Conservation (phyloP, 2,113 vertebrate genomes). For the Chaenogobius annularis region DNA sequence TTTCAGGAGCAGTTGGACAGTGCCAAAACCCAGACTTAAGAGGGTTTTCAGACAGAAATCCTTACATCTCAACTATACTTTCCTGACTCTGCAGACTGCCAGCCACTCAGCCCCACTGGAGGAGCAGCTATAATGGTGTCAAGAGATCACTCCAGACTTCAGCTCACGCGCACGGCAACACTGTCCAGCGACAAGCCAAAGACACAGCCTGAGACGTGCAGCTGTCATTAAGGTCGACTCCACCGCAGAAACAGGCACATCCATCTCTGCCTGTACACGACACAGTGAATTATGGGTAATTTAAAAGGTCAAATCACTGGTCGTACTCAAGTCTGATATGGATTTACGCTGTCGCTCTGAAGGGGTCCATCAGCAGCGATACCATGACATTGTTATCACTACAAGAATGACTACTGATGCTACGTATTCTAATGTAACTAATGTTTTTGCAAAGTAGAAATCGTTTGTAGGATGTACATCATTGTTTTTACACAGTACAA, state of each 20-base stretch:
- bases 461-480: background rate
- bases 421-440: background rate
- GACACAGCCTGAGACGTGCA: background rate
- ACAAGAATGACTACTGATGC: background rate
- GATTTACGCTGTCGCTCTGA: conserved; percentile 3
- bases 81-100: conserved; percentile 1
- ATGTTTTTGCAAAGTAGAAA: background rate
- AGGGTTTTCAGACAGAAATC: background rate
- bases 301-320: background rate
- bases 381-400: background rate
- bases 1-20: background rate
- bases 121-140: background rate
- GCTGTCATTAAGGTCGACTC: background rate
- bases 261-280: conserved; percentile 6
- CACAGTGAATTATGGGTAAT: conserved; percentile 5
- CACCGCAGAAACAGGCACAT: conserved; percentile 3
- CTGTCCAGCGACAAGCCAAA: background rate
- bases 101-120: background rate
- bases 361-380: background rate
- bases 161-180: background rate
- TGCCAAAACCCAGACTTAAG: background rate
- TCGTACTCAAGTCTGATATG: background rate
- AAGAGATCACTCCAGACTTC: background rate
- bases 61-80: background rate
- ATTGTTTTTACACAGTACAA: background rate